Percentiles rank a stretch among this genome's conserved stretches.
Evolutionary conservation across 2,888 invertebrate species (phyloP).

Genomic region (Prostheceraeus crozeri): DNA sequence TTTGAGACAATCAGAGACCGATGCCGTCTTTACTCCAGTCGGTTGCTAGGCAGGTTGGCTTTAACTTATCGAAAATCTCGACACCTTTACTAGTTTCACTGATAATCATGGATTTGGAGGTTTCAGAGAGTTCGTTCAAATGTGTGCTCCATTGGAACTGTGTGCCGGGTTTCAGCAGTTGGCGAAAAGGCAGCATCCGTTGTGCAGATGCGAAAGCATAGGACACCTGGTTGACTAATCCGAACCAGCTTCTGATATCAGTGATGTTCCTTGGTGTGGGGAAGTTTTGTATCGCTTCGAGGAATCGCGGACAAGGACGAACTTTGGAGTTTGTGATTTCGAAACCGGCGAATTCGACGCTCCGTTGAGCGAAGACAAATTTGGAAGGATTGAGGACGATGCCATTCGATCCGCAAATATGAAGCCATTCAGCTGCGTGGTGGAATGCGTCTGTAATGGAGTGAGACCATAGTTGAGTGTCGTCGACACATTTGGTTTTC

Average conservation of each 20-base stretch:
- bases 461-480: constrained; percentile 41
- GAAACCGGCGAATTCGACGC: constrained; percentile 40
- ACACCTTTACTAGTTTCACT: constrained; percentile 1
- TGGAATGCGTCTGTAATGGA: constrained; percentile 40
- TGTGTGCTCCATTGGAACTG: constrained; percentile 38
- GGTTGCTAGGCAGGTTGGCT: constrained; percentile 26
- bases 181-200: constrained; percentile 41
- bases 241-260: constrained; percentile 42
- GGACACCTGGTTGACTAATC: constrained; percentile 36
- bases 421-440: constrained; percentile 41
- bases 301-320: constrained; percentile 40
- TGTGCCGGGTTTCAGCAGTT: constrained; percentile 38
- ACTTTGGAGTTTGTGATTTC: constrained; percentile 39
- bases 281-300: constrained; percentile 40
- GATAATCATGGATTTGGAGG: constrained; percentile 39
- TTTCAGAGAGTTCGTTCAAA: constrained; percentile 35
- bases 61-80: constrained; percentile 19
- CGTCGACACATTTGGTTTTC: constrained; percentile 38
- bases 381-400: constrained; percentile 40
- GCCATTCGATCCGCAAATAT: constrained; percentile 40
- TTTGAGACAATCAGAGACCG: constrained; percentile 24
- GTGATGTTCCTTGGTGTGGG: constrained; percentile 23
- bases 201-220: constrained; percentile 42
- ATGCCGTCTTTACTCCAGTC: constrained; percentile 28
- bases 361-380: constrained; percentile 39